phyloP scores from a whole-genome alignment of 2,113 vertebrate genomes.

The Marmota flaviventris region DNA sequence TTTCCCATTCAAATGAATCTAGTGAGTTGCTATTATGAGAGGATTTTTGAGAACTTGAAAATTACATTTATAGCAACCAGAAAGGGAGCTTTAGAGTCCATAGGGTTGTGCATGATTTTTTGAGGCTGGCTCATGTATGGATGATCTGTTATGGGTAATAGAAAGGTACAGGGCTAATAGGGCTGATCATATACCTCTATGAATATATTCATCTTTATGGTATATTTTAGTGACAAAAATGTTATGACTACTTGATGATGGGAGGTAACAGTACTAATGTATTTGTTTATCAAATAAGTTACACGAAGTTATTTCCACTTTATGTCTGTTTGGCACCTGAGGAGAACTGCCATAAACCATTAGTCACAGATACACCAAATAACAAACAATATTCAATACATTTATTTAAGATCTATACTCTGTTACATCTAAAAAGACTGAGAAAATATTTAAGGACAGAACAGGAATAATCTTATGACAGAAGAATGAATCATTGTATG shows the following conservation, averaged over 20 bases:
- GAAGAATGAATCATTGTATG: conserved; percentile 26
- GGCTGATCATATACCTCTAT: not conserved
- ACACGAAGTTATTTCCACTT: conserved; percentile 19
- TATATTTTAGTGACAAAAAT: not conserved
- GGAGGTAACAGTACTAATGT: not conserved
- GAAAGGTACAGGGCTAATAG: not conserved
- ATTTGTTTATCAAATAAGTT: conserved; percentile 36
- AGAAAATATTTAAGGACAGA: conserved; percentile 52
- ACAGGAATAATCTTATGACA: conserved; percentile 13
- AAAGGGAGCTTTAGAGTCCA: not conserved
- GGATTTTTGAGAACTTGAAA: not conserved
- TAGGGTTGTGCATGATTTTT: not conserved
- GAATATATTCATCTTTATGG: not conserved
- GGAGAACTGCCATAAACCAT: not conserved
- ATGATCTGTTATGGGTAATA: not conserved
- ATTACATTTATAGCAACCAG: not conserved
- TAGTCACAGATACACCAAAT: not conserved
- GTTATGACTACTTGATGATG: not conserved
- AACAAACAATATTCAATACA: conserved; percentile 13
- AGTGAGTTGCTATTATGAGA: not conserved
- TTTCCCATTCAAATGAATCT: not conserved
- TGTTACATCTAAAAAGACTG: conserved; percentile 33
- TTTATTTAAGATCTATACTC: conserved; percentile 54
- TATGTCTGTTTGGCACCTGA: not conserved
- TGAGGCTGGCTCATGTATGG: not conserved